Conservation (phyloP, 2,888 invertebrate species). For the Epiblema foenella region DNA sequence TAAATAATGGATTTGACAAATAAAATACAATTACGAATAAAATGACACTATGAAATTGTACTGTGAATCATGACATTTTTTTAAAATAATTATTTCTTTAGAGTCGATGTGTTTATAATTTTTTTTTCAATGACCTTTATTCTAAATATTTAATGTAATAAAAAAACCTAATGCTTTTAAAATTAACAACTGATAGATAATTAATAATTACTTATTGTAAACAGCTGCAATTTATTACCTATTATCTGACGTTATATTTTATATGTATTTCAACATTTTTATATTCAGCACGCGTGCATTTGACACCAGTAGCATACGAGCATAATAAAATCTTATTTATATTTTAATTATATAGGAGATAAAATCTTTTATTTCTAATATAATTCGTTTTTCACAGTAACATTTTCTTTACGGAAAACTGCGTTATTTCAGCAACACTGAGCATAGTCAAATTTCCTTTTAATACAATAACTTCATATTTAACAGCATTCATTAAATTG, state of each 20-base stretch:
- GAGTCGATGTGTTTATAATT: constrained; percentile 48
- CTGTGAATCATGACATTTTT: constrained; percentile 49
- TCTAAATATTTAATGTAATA: constrained; percentile 49
- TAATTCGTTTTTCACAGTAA: constrained; percentile 66
- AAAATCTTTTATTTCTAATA: constrained; percentile 72
- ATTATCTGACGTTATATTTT: constrained; percentile 55
- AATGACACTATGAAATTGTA: constrained; percentile 63
- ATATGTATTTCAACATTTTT: constrained; percentile 53
- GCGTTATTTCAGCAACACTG: constrained; percentile 67
- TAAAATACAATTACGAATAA: constrained; percentile 57
- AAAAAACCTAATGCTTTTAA: constrained; percentile 55
- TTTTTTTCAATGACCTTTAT: constrained; percentile 45
- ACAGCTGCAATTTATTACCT: constrained; percentile 55
- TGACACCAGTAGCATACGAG: constrained; percentile 79
- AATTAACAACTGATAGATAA: constrained; percentile 55
- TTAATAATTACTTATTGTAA: constrained; percentile 48
- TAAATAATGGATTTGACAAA: constrained; percentile 44
- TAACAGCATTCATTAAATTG: not conserved
- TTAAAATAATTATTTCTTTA: constrained; percentile 49
- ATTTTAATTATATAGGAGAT: constrained; percentile 69
- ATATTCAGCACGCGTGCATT: constrained; percentile 79
- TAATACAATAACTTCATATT: not conserved
- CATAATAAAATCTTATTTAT: constrained; percentile 69
- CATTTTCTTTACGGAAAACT: constrained; percentile 54
- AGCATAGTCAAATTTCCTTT: constrained; percentile 3